These are phyloP conservation scores for Conger conger DNA, from an alignment of 2,113 vertebrate genomes.

Conservation along the genomic window DNA sequence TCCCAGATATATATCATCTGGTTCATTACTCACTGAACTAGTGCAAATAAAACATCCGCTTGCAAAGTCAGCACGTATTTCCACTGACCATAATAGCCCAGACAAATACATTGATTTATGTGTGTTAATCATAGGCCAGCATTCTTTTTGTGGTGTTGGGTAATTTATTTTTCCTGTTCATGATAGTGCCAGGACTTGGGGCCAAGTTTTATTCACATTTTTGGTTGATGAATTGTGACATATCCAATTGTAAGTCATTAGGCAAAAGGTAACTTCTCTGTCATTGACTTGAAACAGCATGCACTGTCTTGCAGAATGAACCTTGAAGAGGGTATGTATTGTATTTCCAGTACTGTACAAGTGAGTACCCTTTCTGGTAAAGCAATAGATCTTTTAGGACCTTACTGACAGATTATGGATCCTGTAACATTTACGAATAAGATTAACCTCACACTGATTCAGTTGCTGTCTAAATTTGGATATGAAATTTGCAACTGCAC, in stretches of 20 bases:
- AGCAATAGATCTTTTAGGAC: not conserved
- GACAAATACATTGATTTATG: not conserved
- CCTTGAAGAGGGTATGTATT: not conserved
- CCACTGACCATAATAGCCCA: not conserved
- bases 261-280: not conserved
- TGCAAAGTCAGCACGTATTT: not conserved
- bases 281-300: not conserved
- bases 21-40: not conserved
- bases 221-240: not conserved
- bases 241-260: not conserved
- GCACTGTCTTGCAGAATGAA: conserved; percentile 1
- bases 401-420: not conserved
- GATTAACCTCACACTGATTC: not conserved
- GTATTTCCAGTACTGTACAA: not conserved
- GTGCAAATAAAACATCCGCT: not conserved
- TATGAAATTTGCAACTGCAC: not conserved
- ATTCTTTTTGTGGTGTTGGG: not conserved
- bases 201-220: conserved; percentile 7
- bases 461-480: not conserved
- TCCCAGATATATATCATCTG: not conserved
- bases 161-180: not conserved
- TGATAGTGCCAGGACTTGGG: not conserved
- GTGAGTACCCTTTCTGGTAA: too few species aligned
- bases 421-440: not conserved
- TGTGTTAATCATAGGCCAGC: not conserved